These are phyloP conservation scores for Luscinia luscinia DNA, from an alignment of 2,797 vertebrate genomes.

Conservation along the genomic window DNA sequence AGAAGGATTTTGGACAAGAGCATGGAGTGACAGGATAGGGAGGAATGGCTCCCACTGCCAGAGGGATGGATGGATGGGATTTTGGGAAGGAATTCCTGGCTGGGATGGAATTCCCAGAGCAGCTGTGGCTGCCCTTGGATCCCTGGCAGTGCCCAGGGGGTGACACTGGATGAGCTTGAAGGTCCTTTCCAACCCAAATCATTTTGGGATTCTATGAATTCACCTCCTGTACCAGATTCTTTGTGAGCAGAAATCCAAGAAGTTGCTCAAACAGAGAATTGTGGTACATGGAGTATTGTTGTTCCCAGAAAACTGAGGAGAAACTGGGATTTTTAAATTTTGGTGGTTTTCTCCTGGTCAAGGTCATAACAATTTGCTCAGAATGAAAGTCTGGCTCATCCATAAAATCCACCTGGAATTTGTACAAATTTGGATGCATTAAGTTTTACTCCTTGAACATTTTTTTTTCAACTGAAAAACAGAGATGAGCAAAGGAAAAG, in stretches of 20 bases:
- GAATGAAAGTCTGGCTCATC: background rate
- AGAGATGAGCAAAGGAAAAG: background rate
- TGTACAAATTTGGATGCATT: background rate
- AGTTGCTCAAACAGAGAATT: background rate
- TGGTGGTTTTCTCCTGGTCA: background rate
- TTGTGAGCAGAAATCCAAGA: background rate
- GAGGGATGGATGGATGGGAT: background rate
- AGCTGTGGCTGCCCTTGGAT: background rate
- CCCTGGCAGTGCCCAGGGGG: no score
- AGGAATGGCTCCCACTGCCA: background rate
- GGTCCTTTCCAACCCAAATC: background rate
- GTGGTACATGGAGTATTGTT: no score
- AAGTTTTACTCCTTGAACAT: rapidly evolving
- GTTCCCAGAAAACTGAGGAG: background rate
- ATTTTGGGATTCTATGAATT: background rate
- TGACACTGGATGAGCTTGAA: background rate
- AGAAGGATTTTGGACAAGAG: background rate
- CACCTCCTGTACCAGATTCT: background rate
- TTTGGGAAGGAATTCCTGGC: background rate
- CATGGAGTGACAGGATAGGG: background rate
- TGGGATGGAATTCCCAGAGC: background rate
- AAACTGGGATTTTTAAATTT: background rate
- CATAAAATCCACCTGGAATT: background rate
- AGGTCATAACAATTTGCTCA: background rate
- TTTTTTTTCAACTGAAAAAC: background rate